Percentiles rank a stretch among this genome's conserved stretches.
Evolutionary conservation across 1,140 invertebrate species (phyloP).

Genomic region (Argopecten irradians): DNA sequence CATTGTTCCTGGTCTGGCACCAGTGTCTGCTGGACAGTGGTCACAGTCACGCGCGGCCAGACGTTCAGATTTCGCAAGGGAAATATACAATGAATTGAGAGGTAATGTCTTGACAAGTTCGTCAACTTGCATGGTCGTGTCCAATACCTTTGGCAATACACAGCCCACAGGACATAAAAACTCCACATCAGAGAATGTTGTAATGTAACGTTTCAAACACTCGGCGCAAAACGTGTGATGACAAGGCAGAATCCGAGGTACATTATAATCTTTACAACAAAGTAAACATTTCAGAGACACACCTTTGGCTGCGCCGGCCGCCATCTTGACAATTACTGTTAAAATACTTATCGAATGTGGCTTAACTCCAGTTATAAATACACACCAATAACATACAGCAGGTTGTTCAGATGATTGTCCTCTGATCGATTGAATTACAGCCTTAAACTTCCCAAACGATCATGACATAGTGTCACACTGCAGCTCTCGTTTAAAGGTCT

Average conservation of each 20-base stretch:
- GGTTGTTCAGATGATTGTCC: too few species aligned
- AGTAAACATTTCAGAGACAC: not conserved
- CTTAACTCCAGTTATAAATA: too few species aligned
- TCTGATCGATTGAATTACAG: too few species aligned
- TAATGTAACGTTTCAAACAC: not conserved
- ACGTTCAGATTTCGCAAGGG: not conserved
- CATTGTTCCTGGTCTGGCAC: not conserved
- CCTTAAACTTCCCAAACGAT: too few species aligned
- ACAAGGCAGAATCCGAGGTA: not conserved
- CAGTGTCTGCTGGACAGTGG: not conserved
- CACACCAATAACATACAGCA: too few species aligned
- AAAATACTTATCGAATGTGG: too few species aligned
- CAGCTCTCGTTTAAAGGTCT: too few species aligned
- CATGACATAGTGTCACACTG: too few species aligned
- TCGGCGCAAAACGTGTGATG: not conserved
- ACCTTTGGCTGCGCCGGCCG: not conserved
- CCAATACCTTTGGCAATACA: not conserved
- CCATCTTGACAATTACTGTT: not conserved
- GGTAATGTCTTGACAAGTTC: not conserved
- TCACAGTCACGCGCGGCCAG: not conserved
- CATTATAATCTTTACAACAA: not conserved
- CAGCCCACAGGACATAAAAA: not conserved
- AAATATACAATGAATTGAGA: not conserved
- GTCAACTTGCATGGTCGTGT: not conserved
- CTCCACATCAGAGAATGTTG: not conserved